phyloP scores from a whole-genome alignment of 2,888 invertebrate species.

The Maniola hyperantus region DNA sequence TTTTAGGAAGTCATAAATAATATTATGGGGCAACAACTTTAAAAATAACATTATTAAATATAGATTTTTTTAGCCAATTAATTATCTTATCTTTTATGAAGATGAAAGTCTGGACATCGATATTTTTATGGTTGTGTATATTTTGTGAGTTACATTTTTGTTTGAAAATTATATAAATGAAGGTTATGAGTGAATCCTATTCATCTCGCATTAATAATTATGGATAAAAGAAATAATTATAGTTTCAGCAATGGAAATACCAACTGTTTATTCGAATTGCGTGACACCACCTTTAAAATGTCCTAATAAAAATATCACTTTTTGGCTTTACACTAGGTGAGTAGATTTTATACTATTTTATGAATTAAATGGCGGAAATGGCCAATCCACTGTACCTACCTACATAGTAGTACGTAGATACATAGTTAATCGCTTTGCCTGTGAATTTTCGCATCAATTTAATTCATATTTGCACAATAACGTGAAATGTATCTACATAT shows the following conservation, averaged over 20 bases:
- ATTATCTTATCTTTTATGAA: neutral
- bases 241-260: slow-evolving; percentile 23
- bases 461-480: too few relatives aligned
- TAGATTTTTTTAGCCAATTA: neutral
- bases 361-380: too few relatives aligned
- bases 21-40: neutral
- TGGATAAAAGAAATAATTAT: neutral
- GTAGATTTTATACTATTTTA: slow-evolving; percentile 25
- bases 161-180: neutral
- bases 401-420: neutral
- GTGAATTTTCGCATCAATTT: too few relatives aligned
- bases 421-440: too few relatives aligned
- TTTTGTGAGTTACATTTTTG: slow-evolving; percentile 9
- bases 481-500: neutral
- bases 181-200: neutral
- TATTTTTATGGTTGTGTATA: slow-evolving; percentile 1
- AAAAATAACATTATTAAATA: neutral
- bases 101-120: neutral
- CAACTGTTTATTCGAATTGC: slow-evolving; percentile 46
- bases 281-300: slow-evolving; percentile 72
- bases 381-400: too few relatives aligned
- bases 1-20: neutral
- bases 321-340: slow-evolving; percentile 85
- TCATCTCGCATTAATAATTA: neutral
- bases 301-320: slow-evolving; percentile 84